Conservation (phyloP, 2,113 vertebrate genomes). For the Peromyscus maniculatus region DNA sequence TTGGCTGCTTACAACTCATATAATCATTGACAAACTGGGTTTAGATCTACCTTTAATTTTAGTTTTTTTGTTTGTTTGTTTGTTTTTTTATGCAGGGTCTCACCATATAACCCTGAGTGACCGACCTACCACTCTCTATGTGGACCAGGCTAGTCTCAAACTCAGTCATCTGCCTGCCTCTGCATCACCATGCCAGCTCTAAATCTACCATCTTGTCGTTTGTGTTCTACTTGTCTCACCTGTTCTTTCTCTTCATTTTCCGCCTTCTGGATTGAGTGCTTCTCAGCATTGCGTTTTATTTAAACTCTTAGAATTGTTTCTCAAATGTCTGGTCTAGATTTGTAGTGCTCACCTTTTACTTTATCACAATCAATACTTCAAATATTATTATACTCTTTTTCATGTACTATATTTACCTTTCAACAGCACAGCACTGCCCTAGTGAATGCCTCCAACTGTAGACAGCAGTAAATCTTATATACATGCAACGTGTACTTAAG, state of each 20-base stretch:
- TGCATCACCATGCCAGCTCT: neutral
- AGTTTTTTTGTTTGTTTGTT: neutral
- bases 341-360: slow-evolving; percentile 12
- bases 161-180: neutral
- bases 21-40: neutral
- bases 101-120: neutral
- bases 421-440: neutral
- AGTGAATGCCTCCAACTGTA: neutral
- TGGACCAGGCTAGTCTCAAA: neutral
- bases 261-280: neutral
- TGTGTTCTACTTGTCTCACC: neutral
- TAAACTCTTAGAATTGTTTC: neutral
- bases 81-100: neutral
- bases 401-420: neutral
- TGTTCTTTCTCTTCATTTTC: neutral
- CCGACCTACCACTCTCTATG: neutral
- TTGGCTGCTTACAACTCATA: neutral
- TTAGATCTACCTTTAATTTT: neutral
- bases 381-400: neutral
- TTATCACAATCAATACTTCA: neutral
- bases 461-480: neutral
- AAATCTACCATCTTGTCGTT: neutral
- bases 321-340: neutral
- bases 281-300: neutral
- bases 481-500: neutral